Evolutionary conservation across 2,797 vertebrate genomes (phyloP).

Genomic region (Enteromius anoplus): DNA sequence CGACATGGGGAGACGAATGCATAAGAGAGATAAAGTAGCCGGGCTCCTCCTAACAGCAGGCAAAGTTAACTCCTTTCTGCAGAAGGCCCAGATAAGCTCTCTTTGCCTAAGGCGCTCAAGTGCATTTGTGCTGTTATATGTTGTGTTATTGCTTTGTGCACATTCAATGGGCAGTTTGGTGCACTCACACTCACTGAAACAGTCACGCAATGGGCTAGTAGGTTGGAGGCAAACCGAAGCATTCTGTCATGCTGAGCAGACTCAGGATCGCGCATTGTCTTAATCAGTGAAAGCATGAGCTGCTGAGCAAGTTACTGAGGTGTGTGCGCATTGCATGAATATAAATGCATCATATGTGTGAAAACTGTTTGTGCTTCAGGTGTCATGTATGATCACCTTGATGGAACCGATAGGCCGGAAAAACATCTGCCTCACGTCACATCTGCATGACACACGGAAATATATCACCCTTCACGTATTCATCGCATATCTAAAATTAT

Average conservation of each 20-base stretch:
- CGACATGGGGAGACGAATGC: conserved; percentile 53
- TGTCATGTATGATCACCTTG: conserved; percentile 23
- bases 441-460: neutral
- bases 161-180: conserved; percentile 42
- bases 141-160: conserved; percentile 45
- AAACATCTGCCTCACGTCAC: conserved; percentile 7
- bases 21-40: conserved; percentile 54
- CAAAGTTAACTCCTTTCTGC: conserved; percentile 38
- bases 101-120: conserved; percentile 39
- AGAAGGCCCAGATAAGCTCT: conserved; percentile 42
- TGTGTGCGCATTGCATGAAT: conserved; percentile 29
- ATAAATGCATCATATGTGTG: conserved; percentile 7
- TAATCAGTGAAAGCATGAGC: neutral
- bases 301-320: conserved; percentile 17
- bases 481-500: neutral
- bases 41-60: conserved; percentile 42
- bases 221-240: conserved; percentile 20
- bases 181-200: neutral
- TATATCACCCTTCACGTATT: neutral
- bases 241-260: conserved; percentile 12
- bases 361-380: neutral
- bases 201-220: neutral
- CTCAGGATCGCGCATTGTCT: conserved; percentile 23
- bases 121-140: conserved; percentile 41
- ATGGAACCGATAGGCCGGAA: neutral